Conservation (phyloP, 2,113 vertebrate species). For the Lota lota region DNA sequence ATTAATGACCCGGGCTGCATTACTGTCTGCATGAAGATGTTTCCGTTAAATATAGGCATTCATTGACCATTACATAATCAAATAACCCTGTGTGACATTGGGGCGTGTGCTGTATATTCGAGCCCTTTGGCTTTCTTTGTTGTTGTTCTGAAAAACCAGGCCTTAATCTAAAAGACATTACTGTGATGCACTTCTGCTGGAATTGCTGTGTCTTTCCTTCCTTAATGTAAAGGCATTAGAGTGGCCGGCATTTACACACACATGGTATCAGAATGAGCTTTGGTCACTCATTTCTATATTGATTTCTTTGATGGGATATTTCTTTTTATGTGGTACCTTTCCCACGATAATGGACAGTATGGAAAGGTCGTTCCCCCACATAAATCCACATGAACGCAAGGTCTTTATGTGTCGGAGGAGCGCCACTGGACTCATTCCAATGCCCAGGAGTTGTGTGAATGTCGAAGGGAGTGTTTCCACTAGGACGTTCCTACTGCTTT, state of each 20-base stretch:
- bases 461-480: not conserved
- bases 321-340: not conserved
- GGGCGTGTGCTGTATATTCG: not conserved
- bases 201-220: not conserved
- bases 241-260: not conserved
- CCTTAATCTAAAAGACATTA: conserved; percentile 1
- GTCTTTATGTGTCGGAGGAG: not conserved
- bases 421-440: not conserved
- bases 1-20: not conserved
- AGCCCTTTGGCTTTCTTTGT: not conserved
- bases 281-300: not conserved
- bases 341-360: not conserved
- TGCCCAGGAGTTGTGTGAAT: not conserved
- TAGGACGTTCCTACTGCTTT: not conserved
- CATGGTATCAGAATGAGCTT: not conserved
- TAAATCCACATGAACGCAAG: not conserved
- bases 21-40: conserved; percentile 29
- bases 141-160: not conserved
- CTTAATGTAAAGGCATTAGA: not conserved
- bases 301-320: not conserved
- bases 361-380: not conserved
- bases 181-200: not conserved
- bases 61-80: not conserved
- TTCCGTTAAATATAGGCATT: conserved; percentile 20
- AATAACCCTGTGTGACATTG: conserved; percentile 9